Percentiles rank a stretch among this genome's conserved stretches.
phyloP scores from a whole-genome alignment of 2,113 vertebrate species.

The Mirounga angustirostris region DNA sequence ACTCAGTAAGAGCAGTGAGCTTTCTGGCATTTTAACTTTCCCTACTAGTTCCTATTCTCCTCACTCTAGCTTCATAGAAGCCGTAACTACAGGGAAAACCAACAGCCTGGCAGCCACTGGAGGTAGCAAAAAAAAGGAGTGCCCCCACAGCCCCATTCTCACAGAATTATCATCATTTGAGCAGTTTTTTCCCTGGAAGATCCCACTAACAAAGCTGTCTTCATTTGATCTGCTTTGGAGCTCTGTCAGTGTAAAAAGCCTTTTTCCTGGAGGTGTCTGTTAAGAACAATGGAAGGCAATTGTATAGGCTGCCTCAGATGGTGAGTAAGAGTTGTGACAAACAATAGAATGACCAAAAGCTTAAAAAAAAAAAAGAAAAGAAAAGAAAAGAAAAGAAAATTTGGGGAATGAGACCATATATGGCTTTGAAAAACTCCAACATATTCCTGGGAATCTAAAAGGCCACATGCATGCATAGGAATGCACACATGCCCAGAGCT shows the following conservation, averaged over 20 bases:
- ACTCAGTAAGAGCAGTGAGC: not conserved
- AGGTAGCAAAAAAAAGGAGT: accelerated
- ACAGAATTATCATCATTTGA: not conserved
- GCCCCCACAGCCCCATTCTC: not conserved
- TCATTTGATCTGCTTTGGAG: not conserved
- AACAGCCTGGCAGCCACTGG: not conserved
- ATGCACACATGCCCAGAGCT: not conserved
- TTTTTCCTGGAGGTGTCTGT: not conserved
- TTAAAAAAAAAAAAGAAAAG: not conserved
- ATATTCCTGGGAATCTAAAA: not conserved
- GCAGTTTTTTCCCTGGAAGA: not conserved
- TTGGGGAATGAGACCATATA: too few species aligned
- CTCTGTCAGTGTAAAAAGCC: not conserved
- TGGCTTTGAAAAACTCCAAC: not conserved
- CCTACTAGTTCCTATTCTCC: not conserved
- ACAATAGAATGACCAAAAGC: not conserved
- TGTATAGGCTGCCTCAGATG: not conserved
- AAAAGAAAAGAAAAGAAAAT: not conserved
- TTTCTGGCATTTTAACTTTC: not conserved
- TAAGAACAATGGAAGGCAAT: not conserved
- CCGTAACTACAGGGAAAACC: not conserved
- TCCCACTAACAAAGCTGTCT: not conserved
- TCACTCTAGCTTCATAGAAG: not conserved
- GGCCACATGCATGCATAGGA: not conserved
- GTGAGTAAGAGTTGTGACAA: not conserved